These are phyloP conservation scores for Neoaliturus tenellus DNA, from an alignment of 2,888 invertebrate genomes.

Conservation along the genomic window DNA sequence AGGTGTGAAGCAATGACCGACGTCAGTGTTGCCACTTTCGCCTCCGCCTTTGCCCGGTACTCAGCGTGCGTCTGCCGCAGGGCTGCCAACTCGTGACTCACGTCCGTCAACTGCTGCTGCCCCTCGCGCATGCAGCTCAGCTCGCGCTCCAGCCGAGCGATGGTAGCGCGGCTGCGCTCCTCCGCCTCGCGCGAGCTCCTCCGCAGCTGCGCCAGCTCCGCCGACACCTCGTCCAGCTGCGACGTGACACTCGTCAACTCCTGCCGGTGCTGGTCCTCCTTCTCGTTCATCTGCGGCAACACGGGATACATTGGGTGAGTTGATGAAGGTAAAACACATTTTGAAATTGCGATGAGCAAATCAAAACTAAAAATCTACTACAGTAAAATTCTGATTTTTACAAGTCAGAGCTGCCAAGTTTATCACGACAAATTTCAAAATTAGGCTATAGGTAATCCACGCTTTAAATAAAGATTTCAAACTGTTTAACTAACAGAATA, in stretches of 20 bases:
- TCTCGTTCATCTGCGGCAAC: conserved; percentile 83
- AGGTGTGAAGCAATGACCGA: conserved; percentile 61
- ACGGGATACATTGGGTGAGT: too few relatives aligned
- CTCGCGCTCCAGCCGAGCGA: conserved; percentile 53
- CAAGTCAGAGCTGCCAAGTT: too few relatives aligned
- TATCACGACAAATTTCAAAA: too few relatives aligned
- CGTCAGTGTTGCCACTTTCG: conserved; percentile 59
- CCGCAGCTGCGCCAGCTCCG: conserved; percentile 74
- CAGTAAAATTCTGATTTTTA: too few relatives aligned
- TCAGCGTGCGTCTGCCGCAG: conserved; percentile 47
- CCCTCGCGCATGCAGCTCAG: conserved; percentile 43
- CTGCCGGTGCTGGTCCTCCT: conserved; percentile 74
- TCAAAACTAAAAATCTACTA: too few relatives aligned
- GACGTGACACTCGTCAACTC: conserved; percentile 82
- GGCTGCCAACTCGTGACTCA: conserved; percentile 54
- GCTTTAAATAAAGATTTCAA: too few relatives aligned
- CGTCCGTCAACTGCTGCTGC: conserved; percentile 50
- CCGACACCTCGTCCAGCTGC: conserved; percentile 81
- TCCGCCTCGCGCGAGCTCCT: conserved; percentile 73
- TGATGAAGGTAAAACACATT: too few relatives aligned
- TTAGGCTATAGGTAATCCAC: too few relatives aligned
- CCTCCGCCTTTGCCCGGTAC: conserved; percentile 54
- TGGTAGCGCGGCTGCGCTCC: conserved; percentile 74
- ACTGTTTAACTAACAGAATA: too few relatives aligned
- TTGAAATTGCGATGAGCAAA: too few relatives aligned